Evolutionary conservation across 2,113 vertebrate species (phyloP).

Genomic region (Trochalopteron elliotii): DNA sequence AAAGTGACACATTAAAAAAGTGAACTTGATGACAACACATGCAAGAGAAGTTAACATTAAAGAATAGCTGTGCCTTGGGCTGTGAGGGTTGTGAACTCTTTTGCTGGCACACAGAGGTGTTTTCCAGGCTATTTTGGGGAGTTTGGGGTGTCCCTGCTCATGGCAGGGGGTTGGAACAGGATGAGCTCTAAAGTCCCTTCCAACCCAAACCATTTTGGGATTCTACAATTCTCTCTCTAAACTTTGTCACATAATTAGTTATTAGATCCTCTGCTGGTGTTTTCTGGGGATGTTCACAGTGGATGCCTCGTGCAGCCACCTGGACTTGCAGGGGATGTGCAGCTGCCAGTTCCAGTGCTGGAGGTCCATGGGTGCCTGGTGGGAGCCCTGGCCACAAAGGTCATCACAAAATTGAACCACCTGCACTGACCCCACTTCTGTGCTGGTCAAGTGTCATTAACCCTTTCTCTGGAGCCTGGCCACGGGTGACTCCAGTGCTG

Average conservation of each 20-base stretch:
- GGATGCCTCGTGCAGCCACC: background rate
- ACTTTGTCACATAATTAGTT: background rate
- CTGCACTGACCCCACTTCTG: background rate
- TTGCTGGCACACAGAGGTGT: background rate
- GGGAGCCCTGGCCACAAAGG: background rate
- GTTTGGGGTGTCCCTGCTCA: background rate
- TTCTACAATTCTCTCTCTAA: background rate
- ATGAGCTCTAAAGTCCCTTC: background rate
- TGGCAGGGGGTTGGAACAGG: background rate
- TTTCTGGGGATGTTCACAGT: background rate
- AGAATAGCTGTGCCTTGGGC: background rate
- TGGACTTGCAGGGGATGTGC: background rate
- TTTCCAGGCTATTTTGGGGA: background rate
- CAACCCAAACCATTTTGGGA: background rate
- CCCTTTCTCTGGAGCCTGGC: background rate
- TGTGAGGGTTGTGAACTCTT: background rate
- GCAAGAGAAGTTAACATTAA: background rate
- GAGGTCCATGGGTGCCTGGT: fast-evolving
- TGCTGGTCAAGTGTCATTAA: background rate
- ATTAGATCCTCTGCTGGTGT: background rate
- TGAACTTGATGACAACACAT: background rate
- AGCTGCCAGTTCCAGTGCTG: background rate
- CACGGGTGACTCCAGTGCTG: fast-evolving
- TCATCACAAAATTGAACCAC: background rate
- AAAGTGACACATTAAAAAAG: background rate